phyloP scores from a whole-genome alignment of 1,140 invertebrate species.

The Drosophila guanche region DNA sequence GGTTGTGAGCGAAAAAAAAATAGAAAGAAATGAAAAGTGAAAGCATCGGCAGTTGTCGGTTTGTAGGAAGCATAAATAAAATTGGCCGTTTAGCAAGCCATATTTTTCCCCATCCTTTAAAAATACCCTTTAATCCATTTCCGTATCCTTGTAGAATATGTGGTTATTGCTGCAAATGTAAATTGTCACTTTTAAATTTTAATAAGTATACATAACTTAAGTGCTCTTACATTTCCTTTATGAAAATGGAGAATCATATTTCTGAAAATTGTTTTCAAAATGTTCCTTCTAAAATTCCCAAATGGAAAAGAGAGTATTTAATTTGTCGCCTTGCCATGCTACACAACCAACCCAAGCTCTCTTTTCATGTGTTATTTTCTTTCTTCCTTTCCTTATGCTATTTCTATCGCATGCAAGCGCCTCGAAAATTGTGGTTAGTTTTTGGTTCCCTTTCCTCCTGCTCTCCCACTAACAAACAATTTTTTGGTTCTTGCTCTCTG shows the following conservation, averaged over 20 bases:
- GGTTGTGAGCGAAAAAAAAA: constrained; percentile 5
- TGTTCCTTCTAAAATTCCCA: no score
- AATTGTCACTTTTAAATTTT: no score
- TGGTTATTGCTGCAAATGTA: no score
- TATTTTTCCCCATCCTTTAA: constrained; percentile 24
- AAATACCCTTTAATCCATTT: background rate
- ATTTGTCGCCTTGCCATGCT: background rate
- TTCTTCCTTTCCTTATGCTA: constrained; percentile 31
- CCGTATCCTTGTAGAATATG: background rate
- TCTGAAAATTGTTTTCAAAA: no score
- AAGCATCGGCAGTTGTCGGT: constrained; percentile 26
- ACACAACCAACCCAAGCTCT: background rate
- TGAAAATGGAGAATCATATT: no score
- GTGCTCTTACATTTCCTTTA: no score
- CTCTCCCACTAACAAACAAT: background rate
- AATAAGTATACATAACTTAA: no score
- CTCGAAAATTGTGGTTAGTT: constrained; percentile 79
- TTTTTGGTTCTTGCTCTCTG: constrained; percentile 41
- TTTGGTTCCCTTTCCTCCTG: constrained; percentile 25
- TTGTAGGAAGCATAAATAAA: constrained; percentile 64
- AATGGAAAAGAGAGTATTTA: constrained; percentile 1
- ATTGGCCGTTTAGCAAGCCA: constrained; percentile 40
- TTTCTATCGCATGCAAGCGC: constrained; percentile 69
- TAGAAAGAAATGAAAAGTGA: constrained; percentile 43
- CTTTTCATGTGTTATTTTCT: constrained; percentile 1